Evolutionary conservation across 30 jellyfish, hydroid and myxozoan genomes (phyloP).

Genomic region (Calvadosia cruxmelitensis): DNA sequence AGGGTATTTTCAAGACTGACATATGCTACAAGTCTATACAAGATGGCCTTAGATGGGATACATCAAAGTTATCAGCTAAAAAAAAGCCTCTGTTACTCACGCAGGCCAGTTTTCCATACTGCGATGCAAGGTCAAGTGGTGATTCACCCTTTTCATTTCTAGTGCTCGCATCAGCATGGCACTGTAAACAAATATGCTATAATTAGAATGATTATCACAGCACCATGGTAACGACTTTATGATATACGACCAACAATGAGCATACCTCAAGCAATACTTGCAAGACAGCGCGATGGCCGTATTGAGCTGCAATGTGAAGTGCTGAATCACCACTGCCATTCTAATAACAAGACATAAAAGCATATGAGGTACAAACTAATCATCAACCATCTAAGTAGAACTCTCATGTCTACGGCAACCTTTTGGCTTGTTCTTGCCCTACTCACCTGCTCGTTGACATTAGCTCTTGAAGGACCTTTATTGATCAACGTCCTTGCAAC

Average conservation of each 20-base stretch:
- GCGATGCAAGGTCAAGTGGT: conserved; percentile 87
- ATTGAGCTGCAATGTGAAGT: conserved; percentile 81
- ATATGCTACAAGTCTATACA: no score
- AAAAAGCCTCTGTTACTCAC: no score
- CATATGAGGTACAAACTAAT: neutral
- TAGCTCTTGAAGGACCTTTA: conserved; percentile 93
- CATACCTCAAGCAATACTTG: conserved; percentile 72
- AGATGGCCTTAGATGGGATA: no score
- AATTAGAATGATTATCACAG: neutral
- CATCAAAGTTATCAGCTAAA: no score
- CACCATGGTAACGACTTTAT: no score
- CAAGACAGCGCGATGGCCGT: conserved; percentile 75
- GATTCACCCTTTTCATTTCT: conserved; percentile 77
- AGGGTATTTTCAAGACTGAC: no score
- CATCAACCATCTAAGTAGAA: neutral
- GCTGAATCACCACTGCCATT: conserved; percentile 73
- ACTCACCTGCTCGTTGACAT: conserved; percentile 83
- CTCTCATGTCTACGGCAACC: no score
- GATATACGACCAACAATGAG: no score
- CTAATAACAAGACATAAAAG: conserved; percentile 15
- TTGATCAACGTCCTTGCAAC: conserved; percentile 51
- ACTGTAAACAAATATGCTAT: conserved; percentile 15
- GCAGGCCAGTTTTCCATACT: conserved; percentile 58
- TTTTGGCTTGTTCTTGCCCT: no score
- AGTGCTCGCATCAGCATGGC: conserved; percentile 73